These are phyloP conservation scores for Proctacanthus coquilletti DNA, from an alignment of 1,140 invertebrate genomes.

Conservation along the genomic window DNA sequence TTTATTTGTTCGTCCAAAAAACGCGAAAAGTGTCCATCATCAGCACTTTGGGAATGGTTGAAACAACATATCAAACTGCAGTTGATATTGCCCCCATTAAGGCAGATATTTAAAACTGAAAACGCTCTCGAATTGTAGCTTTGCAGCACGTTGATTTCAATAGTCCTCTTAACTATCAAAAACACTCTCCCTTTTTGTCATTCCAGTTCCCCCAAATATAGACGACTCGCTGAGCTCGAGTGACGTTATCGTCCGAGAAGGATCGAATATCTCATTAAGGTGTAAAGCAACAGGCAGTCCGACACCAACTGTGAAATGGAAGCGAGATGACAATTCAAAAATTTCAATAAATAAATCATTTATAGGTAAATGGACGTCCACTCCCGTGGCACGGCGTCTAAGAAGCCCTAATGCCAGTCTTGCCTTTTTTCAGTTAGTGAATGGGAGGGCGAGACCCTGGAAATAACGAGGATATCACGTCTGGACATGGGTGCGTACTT, in stretches of 20 bases:
- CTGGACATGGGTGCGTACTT: slow-evolving; percentile 83
- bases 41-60: too few relatives aligned
- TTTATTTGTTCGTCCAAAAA: too few relatives aligned
- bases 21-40: too few relatives aligned
- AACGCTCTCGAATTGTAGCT: too few relatives aligned
- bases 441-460: slow-evolving; percentile 68
- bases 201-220: slow-evolving; percentile 80
- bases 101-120: too few relatives aligned
- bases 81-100: too few relatives aligned
- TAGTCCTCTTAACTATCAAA: too few relatives aligned
- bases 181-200: slow-evolving; percentile 2
- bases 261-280: slow-evolving; percentile 69
- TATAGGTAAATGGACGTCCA: slow-evolving; percentile 39
- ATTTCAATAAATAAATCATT: slow-evolving; percentile 72
- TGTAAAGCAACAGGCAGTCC: slow-evolving; percentile 83
- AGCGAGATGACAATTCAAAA: slow-evolving; percentile 69
- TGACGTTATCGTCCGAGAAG: slow-evolving; percentile 85
- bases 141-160: too few relatives aligned
- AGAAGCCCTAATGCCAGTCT: background rate
- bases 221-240: slow-evolving; percentile 78
- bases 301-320: slow-evolving; percentile 76
- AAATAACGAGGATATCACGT: slow-evolving; percentile 70
- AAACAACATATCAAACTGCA: too few relatives aligned
- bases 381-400: background rate
- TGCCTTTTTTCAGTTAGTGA: slow-evolving; percentile 45